Evolutionary conservation across 2,888 invertebrate genomes (phyloP).

Genomic region (Ectemnius lituratus): DNA sequence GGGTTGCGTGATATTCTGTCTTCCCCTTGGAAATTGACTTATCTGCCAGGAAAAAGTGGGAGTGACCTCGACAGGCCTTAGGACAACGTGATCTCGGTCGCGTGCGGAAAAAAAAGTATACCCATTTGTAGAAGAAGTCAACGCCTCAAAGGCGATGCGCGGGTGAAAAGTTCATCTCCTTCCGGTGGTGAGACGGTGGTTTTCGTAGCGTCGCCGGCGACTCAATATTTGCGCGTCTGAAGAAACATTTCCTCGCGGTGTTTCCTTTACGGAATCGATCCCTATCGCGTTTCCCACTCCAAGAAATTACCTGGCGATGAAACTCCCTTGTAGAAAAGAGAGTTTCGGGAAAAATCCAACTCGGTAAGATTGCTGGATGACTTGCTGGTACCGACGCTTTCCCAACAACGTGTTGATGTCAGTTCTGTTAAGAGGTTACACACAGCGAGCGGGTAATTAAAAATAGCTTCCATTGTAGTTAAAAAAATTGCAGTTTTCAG

Average conservation of each 20-base stretch:
- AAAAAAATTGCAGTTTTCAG: too few relatives aligned
- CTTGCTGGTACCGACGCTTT: too few relatives aligned
- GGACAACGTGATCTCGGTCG: too few relatives aligned
- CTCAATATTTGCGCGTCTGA: constrained; percentile 14
- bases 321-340: background rate
- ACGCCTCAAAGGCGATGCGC: background rate
- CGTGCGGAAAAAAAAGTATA: background rate
- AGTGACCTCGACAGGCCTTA: too few relatives aligned
- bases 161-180: background rate
- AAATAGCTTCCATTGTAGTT: too few relatives aligned
- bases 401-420: too few relatives aligned
- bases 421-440: too few relatives aligned
- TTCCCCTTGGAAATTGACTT: too few relatives aligned
- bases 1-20: too few relatives aligned
- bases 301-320: constrained; percentile 4
- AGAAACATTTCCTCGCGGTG: constrained; percentile 14
- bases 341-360: background rate
- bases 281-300: constrained; percentile 1
- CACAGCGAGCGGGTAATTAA: too few relatives aligned
- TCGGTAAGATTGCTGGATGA: too few relatives aligned
- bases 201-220: background rate
- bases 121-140: background rate
- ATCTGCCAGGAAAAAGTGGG: too few relatives aligned
- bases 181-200: background rate
- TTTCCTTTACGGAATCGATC: constrained; percentile 14